phyloP scores from a whole-genome alignment of 2,797 vertebrate species.

The Amazona finschi region DNA sequence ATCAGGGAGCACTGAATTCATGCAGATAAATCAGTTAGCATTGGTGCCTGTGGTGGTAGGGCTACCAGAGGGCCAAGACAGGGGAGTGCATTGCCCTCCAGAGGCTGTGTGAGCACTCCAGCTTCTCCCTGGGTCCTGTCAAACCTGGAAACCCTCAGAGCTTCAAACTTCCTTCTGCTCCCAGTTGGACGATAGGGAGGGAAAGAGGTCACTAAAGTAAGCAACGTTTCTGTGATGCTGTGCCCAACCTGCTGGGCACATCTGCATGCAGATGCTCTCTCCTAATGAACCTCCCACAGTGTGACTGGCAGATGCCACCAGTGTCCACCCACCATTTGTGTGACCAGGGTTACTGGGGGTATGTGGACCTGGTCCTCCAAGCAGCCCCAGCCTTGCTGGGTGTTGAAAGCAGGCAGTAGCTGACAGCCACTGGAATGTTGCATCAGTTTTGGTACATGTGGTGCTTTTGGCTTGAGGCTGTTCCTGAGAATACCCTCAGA shows the following conservation, averaged over 20 bases:
- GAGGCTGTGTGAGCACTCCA: not conserved
- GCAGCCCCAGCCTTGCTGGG: not conserved
- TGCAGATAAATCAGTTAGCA: not conserved
- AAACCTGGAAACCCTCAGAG: not conserved
- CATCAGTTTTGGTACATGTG: not conserved
- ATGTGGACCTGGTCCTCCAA: not conserved
- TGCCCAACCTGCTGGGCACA: not conserved
- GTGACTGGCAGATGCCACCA: not conserved
- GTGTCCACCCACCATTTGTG: accelerated
- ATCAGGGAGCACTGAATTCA: not conserved
- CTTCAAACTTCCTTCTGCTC: not conserved
- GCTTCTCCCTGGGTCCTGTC: not conserved
- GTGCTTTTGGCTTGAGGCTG: not conserved
- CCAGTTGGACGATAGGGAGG: accelerated
- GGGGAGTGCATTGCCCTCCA: not conserved
- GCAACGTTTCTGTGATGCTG: accelerated
- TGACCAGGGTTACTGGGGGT: not conserved
- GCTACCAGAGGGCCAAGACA: not conserved
- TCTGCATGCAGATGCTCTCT: not conserved
- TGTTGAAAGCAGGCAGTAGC: not conserved
- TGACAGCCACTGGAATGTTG: not conserved
- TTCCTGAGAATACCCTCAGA: not conserved
- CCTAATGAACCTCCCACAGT: not conserved
- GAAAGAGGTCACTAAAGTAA: not conserved
- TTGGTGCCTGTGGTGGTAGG: not conserved